Evolutionary conservation across 2,113 vertebrate genomes (phyloP).

Genomic region (Pelecanoides urinatrix): DNA sequence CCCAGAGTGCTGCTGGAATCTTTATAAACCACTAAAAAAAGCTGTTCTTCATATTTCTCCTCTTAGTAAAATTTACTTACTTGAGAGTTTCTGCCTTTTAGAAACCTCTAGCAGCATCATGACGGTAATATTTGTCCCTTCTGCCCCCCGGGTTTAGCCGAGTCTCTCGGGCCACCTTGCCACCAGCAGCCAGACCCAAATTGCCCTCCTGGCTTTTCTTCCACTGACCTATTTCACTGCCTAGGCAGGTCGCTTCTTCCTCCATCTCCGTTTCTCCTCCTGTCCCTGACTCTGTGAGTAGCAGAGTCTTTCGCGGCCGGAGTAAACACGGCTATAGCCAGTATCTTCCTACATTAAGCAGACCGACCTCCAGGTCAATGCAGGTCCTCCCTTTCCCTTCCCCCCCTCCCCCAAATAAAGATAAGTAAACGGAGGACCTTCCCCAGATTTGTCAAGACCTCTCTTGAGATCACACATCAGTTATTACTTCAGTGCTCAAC

Average conservation of each 20-base stretch:
- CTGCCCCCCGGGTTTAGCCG: background rate
- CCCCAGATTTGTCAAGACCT: background rate
- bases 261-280: background rate
- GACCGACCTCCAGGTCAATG: background rate
- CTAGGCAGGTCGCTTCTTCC: background rate
- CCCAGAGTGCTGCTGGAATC: background rate
- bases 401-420: background rate
- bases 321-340: fast-evolving
- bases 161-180: background rate
- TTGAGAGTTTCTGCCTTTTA: background rate
- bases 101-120: background rate
- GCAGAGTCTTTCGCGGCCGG: background rate
- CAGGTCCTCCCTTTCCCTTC: background rate
- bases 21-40: conserved; percentile 24
- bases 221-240: background rate
- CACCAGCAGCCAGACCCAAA: background rate
- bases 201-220: background rate
- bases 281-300: background rate
- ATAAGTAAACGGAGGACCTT: background rate
- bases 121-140: background rate
- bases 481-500: background rate
- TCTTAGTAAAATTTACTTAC: background rate
- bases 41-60: background rate
- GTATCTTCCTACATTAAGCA: background rate
- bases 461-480: background rate